Conservation (phyloP, 2,113 vertebrate genomes). For the Seriola quinqueradiata region DNA sequence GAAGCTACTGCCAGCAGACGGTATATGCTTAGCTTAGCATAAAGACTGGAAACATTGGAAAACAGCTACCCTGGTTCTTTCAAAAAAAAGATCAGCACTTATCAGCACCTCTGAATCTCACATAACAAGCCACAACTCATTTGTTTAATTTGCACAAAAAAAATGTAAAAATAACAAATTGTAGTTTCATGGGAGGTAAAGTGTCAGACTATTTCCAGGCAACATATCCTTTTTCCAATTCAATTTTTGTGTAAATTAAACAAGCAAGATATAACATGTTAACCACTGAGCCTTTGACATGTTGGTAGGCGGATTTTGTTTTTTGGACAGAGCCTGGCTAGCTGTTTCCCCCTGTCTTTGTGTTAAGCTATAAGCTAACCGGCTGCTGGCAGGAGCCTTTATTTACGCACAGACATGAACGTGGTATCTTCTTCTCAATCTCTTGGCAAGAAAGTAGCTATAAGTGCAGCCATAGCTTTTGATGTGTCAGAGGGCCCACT, state of each 20-base stretch:
- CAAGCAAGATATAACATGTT: neutral
- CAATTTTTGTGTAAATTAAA: neutral
- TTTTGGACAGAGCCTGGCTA: neutral
- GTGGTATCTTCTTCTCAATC: neutral
- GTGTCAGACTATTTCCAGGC: slow-evolving; percentile 17
- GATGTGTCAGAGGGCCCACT: neutral
- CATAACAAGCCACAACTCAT: neutral
- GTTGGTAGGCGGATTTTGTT: slow-evolving; percentile 2
- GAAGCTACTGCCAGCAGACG: neutral
- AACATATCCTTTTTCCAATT: neutral
- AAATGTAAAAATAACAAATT: neutral
- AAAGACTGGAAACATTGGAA: neutral
- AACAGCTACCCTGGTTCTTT: neutral
- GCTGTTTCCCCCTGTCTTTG: neutral
- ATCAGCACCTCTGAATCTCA: neutral
- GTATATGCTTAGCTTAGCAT: slow-evolving; percentile 9
- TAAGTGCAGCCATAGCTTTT: neutral
- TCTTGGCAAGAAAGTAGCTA: neutral
- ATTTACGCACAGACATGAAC: neutral
- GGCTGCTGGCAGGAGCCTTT: slow-evolving; percentile 1
- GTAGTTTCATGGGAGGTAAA: neutral
- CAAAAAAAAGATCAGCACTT: neutral
- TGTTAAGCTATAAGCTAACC: slow-evolving; percentile 7
- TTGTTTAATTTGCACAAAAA: neutral
- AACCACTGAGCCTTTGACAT: no score